These are phyloP conservation scores for Isurus oxyrinchus DNA, from an alignment of 2,113 vertebrate genomes.

Conservation along the genomic window DNA sequence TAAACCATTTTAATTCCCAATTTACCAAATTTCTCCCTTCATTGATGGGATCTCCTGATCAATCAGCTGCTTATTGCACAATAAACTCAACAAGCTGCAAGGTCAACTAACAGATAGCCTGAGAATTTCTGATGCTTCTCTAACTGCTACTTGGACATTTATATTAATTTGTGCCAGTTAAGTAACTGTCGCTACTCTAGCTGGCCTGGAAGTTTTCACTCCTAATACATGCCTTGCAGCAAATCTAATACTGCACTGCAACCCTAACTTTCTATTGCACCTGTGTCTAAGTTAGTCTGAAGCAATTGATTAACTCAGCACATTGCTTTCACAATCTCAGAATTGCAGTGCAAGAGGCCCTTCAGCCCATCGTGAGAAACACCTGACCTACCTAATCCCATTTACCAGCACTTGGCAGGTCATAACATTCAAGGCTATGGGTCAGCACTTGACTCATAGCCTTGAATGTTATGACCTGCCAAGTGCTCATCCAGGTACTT, in stretches of 20 bases:
- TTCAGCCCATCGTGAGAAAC: too few species aligned
- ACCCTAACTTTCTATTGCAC: neutral
- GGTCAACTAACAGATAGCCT: neutral
- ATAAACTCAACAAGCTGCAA: neutral
- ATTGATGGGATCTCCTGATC: neutral
- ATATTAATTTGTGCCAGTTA: neutral
- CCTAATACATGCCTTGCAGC: neutral
- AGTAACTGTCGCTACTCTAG: neutral
- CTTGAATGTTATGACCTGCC: too few species aligned
- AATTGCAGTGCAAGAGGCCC: too few species aligned
- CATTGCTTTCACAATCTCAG: too few species aligned
- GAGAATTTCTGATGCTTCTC: neutral
- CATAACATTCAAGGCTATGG: too few species aligned
- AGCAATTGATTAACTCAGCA: neutral
- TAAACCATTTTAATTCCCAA: neutral
- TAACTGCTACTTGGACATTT: neutral
- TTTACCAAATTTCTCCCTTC: too few species aligned
- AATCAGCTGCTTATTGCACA: neutral
- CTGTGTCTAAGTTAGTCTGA: neutral
- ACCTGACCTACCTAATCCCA: too few species aligned
- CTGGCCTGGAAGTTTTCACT: neutral
- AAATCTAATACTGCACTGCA: neutral
- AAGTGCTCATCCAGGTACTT: too few species aligned
- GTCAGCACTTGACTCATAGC: too few species aligned
- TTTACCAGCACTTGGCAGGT: too few species aligned